Evolutionary conservation across 2,797 vertebrate species (phyloP).

Genomic region (Peromyscus nudipes): DNA sequence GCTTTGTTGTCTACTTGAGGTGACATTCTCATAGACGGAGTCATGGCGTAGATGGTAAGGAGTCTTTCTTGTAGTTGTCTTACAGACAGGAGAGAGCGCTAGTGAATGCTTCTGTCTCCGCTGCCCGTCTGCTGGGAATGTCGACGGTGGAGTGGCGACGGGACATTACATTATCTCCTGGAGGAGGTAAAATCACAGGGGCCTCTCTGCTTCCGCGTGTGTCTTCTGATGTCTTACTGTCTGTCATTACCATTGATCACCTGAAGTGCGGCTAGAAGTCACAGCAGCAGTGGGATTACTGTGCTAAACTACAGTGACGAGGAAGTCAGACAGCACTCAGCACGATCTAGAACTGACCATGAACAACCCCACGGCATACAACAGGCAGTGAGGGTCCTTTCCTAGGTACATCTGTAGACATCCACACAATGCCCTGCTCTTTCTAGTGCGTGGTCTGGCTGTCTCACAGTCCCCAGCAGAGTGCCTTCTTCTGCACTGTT

Average conservation of each 20-base stretch:
- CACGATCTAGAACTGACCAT: neutral
- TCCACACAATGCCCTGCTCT: neutral
- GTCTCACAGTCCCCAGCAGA: neutral
- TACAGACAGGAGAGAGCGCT: constrained; percentile 96
- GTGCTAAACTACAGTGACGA: neutral
- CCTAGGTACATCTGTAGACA: neutral
- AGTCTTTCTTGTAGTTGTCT: constrained; percentile 90
- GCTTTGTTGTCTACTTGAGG: neutral
- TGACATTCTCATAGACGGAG: neutral
- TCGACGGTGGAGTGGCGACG: constrained; percentile 92
- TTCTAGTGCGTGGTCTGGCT: neutral
- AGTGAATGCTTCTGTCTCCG: constrained; percentile 97
- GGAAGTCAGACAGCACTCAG: constrained; percentile 25
- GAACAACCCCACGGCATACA: constrained; percentile 20
- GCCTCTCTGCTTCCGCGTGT: neutral
- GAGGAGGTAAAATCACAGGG: constrained; percentile 90
- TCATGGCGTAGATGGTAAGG: constrained; percentile 8
- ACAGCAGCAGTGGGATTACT: neutral
- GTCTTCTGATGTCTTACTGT: neutral
- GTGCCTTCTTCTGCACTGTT: neutral
- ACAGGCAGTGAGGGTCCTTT: neutral
- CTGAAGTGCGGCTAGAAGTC: neutral
- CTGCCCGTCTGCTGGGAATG: constrained; percentile 91
- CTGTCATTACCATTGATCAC: neutral
- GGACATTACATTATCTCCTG: constrained; percentile 95